Evolutionary conservation across 2,888 invertebrate species (phyloP), one percentile per base, ranked within the genome.

Genomic region (Carcina quercana): DNA sequence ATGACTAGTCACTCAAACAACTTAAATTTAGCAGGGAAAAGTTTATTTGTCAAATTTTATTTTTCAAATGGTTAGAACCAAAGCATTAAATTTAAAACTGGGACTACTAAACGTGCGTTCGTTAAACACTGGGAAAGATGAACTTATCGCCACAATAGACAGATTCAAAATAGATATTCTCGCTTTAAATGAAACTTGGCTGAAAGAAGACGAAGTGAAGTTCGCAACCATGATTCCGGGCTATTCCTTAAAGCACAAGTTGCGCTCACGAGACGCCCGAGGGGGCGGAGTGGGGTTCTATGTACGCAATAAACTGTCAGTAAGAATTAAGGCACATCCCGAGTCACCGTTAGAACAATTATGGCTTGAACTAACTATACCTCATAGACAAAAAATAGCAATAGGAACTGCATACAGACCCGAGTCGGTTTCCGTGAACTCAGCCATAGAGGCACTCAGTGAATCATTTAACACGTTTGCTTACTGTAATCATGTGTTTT

Each of bases 71-170:
- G n/a, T n/a, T n/a, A n/a, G 4, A 4, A n/a, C 10, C 22, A 10
- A 14, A 28, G 27, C 3, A 22, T 30, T 3, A 43, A 30, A n/a
- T 29, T 38, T 46, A 27, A 41, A 19, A 17, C 15, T 49, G 13
- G 48, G 46, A 6, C 30, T 48, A 7, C 7, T 50, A 6, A 48
- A 51, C 24, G 36, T 39, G 1, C 13, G 49, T 11, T 52, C 51
- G 2, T 20, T 52, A 11, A 43, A 47, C 17, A 46, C 46, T 1
- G 46, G 46, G 1, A 25, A 34, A 8, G 51, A 51, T 14, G 51
- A 51, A 17, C 21, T 46, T 6, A 5, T 14, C 3, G 42, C 30
- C 13, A 28, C 37, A 4, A 27, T 47, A 8, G 25, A 34, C 5
- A 36, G 25, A 1, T 28, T 36, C 8, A 7, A 28, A 1, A 43